A percentile compares a stretch with the other conserved stretches of the same genome.
These are phyloP conservation scores for Poecilia velifera DNA, from an alignment of 2,797 vertebrate species.

Conservation along the genomic window DNA sequence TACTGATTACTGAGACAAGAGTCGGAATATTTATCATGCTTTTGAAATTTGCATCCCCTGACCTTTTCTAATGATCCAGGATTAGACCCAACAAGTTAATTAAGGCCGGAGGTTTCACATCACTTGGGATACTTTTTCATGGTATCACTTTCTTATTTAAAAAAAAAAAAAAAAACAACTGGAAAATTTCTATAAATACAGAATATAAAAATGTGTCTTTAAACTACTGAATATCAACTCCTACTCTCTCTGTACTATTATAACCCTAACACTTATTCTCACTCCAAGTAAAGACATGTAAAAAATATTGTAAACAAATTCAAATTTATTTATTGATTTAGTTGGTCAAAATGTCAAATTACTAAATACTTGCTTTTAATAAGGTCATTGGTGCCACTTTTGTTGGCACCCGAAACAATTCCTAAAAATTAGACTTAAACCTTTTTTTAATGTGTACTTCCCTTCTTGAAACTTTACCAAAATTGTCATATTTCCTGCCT, in stretches of 20 bases:
- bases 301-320: background rate
- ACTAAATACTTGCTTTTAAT: background rate
- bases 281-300: background rate
- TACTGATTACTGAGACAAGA: constrained; percentile 7
- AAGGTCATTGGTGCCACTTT: background rate
- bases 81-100: constrained; percentile 19
- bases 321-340: background rate
- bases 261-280: background rate
- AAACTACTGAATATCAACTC: background rate
- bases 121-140: background rate
- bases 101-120: constrained; percentile 8
- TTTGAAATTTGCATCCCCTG: constrained; percentile 19
- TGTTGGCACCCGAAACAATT: background rate
- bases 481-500: background rate
- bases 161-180: background rate
- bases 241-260: background rate
- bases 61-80: constrained; percentile 18
- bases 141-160: background rate
- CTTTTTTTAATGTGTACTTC: background rate
- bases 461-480: background rate
- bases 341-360: background rate
- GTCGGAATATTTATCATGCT: background rate
- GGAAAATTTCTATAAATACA: background rate
- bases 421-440: background rate
- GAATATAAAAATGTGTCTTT: background rate